These are phyloP conservation scores for Ooceraea biroi DNA, from an alignment of 1,140 invertebrate species.

Conservation along the genomic window DNA sequence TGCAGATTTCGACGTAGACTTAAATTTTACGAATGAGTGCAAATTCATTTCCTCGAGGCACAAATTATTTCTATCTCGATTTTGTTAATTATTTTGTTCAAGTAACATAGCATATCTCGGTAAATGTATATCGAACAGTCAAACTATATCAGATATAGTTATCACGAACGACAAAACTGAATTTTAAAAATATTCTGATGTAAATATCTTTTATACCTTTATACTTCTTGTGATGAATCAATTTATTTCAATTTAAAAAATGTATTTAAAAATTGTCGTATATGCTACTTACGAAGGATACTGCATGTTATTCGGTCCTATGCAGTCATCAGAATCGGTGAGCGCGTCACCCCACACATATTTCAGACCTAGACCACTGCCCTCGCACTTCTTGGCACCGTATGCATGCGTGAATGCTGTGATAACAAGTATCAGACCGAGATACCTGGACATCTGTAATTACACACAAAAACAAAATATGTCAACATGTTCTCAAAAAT, in stretches of 20 bases:
- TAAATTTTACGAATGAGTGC: too few species aligned
- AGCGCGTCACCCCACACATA: constrained; percentile 95
- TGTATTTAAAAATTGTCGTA: constrained; percentile 13
- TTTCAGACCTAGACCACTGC: constrained; percentile 88
- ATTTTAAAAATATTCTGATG: too few species aligned
- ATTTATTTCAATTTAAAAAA: too few species aligned
- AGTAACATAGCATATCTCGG: too few species aligned
- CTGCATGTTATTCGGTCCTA: constrained; percentile 92
- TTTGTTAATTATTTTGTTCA: too few species aligned
- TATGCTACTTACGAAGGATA: constrained; percentile 91
- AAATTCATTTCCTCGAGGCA: too few species aligned
- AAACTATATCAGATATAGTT: not conserved
- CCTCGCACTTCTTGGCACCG: constrained; percentile 86
- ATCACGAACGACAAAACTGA: too few species aligned
- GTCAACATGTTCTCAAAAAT: not conserved
- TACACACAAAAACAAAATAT: not conserved
- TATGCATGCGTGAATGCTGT: constrained; percentile 63
- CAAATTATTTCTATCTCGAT: too few species aligned
- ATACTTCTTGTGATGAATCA: too few species aligned
- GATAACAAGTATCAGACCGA: constrained; percentile 77
- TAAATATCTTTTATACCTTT: not conserved
- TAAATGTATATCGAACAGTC: too few species aligned
- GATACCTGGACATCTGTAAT: constrained; percentile 81
- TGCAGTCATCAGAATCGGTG: constrained; percentile 90
- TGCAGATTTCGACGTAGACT: not conserved